Evolutionary conservation across 2,888 invertebrate genomes (phyloP).

Genomic region (Choreutis nemorana): DNA sequence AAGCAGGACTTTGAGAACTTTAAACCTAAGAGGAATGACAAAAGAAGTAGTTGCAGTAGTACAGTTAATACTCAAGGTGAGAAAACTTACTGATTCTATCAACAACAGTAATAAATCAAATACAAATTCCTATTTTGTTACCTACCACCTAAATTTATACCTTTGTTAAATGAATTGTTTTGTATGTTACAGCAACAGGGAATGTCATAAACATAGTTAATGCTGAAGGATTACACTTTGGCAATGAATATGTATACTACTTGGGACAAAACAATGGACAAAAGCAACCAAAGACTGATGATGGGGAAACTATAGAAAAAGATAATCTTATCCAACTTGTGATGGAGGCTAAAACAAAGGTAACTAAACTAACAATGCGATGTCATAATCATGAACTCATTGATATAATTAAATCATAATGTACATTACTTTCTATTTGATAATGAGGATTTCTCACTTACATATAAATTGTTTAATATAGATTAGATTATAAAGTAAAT

Average conservation of each 20-base stretch:
- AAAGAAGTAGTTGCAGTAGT: conserved; percentile 20
- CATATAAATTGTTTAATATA: no score
- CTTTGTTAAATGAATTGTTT: conserved; percentile 8
- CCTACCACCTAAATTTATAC: conserved; percentile 4
- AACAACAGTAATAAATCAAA: no score
- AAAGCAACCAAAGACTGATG: conserved; percentile 15
- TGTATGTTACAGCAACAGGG: conserved; percentile 39
- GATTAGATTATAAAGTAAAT: no score
- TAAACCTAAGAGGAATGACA: conserved; percentile 12
- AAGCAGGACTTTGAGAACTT: no score
- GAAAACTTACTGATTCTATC: no score
- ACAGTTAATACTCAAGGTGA: conserved; percentile 48
- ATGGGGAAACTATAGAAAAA: conserved; percentile 31
- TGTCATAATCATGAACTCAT: no score
- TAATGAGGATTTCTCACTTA: no score
- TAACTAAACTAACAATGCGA: no score
- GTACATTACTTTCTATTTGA: conserved; percentile 3
- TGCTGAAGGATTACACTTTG: conserved; percentile 47
- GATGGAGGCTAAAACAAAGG: conserved; percentile 41
- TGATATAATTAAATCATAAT: conserved; percentile 3
- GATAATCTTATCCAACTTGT: conserved; percentile 34
- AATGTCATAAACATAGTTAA: conserved; percentile 59
- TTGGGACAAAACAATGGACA: conserved; percentile 27
- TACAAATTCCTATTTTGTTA: neutral
- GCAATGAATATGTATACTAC: conserved; percentile 44